phyloP scores from a whole-genome alignment of 2,888 invertebrate species.

The Dicycla oo region DNA sequence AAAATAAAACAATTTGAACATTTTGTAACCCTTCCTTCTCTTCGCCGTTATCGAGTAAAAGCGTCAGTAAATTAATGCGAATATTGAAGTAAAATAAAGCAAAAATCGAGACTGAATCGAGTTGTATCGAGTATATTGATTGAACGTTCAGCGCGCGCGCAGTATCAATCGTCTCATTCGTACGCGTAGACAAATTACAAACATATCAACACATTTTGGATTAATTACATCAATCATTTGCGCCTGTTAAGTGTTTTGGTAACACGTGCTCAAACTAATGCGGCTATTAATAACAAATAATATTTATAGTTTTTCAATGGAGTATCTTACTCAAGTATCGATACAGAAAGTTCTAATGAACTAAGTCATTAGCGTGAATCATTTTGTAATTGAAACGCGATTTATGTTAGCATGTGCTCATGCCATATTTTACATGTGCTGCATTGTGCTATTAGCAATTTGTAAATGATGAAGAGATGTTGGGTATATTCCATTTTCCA shows the following conservation, averaged over 20 bases:
- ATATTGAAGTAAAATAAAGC: constrained; percentile 22
- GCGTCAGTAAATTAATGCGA: constrained; percentile 31
- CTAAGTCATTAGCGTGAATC: constrained; percentile 9
- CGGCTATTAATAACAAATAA: constrained; percentile 50
- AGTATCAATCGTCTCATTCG: constrained; percentile 32
- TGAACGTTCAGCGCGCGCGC: constrained; percentile 13
- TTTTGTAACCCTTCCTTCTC: constrained; percentile 18
- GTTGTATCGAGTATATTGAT: constrained; percentile 20
- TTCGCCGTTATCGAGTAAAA: constrained; percentile 34
- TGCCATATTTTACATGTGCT: neutral
- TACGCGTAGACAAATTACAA: constrained; percentile 45
- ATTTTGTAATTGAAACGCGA: neutral
- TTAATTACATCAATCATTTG: constrained; percentile 52
- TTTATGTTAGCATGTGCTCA: neutral
- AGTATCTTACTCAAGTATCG: constrained; percentile 8
- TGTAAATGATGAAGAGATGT: neutral
- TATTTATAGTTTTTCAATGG: constrained; percentile 48
- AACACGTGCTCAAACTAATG: constrained; percentile 48
- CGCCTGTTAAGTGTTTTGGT: constrained; percentile 39
- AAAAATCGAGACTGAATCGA: constrained; percentile 6
- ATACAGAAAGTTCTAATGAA: constrained; percentile 22
- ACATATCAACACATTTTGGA: constrained; percentile 53
- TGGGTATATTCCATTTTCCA: constrained; percentile 10
- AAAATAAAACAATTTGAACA: neutral
- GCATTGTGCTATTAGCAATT: neutral